Evolutionary conservation across 2,797 vertebrate genomes (phyloP), one percentile per base, ranked within the genome.

Genomic region (Loriculus beryllinus): DNA sequence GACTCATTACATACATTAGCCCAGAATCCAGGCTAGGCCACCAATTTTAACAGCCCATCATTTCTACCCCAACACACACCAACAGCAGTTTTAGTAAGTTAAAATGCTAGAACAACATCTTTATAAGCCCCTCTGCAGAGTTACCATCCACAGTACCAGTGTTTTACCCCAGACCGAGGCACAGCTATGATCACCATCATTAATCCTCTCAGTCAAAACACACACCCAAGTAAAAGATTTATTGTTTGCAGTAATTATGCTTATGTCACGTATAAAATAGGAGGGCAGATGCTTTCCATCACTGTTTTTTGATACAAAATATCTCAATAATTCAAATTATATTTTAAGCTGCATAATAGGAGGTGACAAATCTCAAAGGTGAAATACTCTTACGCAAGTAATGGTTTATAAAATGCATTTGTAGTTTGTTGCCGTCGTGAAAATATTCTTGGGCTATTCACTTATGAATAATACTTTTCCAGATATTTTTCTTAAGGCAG

Each of bases 401-500:
- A 80, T 52, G 72, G 68, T 76, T 92, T 85, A 87, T 42, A 93
- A 93, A 95, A 83, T 20, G 21, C 22, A 42, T 17, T 28, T 84
- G 26, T 54, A 72, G 12, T 45, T 56, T 78, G 62, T 25, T 47
- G 28, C 10, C 26, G 4, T 10, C 40, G 5, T 12, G n/a, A 72
- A 93, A 92, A 72, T 31, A 39, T 9, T 14, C 14, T 51, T 77
- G 5, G 9, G 28, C 3, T 31, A 54, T 64, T 83, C 4, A 47
- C 60, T 86, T 65, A 40, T 11, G 14, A 83, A 71, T 37, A 25
- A 11, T 13, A 72, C 7, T 21, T 52, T n/a, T 28, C 4, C 56
- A 63, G 39, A 21, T 6, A 29, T 49, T 57, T 59, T 84, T 16
- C n/a, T 83, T 92, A 96, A 96, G 95, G 96, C 89, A 92, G 60